phyloP scores from a whole-genome alignment of 1,140 invertebrate genomes.

The Odontomachus brunneus region DNA sequence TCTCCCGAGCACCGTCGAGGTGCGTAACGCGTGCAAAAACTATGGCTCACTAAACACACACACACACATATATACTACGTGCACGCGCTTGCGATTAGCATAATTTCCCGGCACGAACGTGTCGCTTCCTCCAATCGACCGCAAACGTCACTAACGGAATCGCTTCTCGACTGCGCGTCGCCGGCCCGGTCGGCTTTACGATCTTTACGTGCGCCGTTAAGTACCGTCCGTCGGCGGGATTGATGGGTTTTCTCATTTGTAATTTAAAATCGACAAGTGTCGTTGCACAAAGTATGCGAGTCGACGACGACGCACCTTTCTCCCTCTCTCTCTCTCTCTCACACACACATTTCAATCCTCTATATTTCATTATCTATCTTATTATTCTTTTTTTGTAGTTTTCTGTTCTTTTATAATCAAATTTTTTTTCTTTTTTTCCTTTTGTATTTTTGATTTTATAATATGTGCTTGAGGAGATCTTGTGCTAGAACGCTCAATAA shows the following conservation, averaged over 20 bases:
- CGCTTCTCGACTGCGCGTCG: constrained; percentile 14
- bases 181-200: neutral
- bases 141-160: constrained; percentile 34
- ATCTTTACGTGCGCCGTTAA: constrained; percentile 32
- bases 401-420: too few species aligned
- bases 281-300: constrained; percentile 34
- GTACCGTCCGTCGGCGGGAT: constrained; percentile 23
- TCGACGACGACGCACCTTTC: constrained; percentile 33
- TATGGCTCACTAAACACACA: neutral
- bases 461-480: too few species aligned
- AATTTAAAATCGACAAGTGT: constrained; percentile 62
- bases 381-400: too few species aligned
- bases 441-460: too few species aligned
- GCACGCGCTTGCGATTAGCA: neutral
- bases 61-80: neutral
- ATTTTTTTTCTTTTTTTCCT: too few species aligned
- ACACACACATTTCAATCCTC: too few species aligned
- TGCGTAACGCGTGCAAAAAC: neutral
- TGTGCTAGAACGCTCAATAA: too few species aligned
- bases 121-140: constrained; percentile 20
- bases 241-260: constrained; percentile 53
- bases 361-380: too few species aligned
- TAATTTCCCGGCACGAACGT: constrained; percentile 23
- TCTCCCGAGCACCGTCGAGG: neutral
- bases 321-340: constrained; percentile 1